phyloP scores from a whole-genome alignment of 2,797 vertebrate species.

The Oryzias sinensis region DNA sequence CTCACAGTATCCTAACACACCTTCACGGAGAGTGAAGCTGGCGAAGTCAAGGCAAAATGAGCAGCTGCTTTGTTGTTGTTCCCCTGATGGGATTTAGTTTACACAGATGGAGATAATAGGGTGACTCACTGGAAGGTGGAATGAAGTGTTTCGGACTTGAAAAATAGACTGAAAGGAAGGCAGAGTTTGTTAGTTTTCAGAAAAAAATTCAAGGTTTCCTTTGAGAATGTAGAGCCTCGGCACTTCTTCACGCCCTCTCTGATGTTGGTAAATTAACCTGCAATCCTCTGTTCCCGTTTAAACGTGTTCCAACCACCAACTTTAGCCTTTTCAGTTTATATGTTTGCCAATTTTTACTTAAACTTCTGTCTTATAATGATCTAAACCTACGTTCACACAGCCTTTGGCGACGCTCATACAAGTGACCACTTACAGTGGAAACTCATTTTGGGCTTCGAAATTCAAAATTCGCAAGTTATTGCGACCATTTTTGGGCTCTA shows the following conservation, averaged over 20 bases:
- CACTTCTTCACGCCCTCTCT: not conserved
- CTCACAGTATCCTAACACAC: not conserved
- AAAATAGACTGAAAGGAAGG: slow-evolving; percentile 9
- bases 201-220: slow-evolving; percentile 9
- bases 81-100: slow-evolving; percentile 17
- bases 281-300: not conserved
- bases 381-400: no score
- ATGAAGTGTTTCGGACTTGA: slow-evolving; percentile 9
- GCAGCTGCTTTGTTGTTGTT: slow-evolving; percentile 18
- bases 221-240: not conserved
- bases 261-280: slow-evolving; percentile 17
- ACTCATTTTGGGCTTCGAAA: no score
- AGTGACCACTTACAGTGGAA: no score
- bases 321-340: slow-evolving; percentile 4
- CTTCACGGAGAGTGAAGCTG: not conserved
- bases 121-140: slow-evolving; percentile 27
- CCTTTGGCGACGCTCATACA: no score
- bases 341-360: no score
- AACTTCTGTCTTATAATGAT: no score
- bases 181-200: slow-evolving; percentile 13
- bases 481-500: no score
- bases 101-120: slow-evolving; percentile 27
- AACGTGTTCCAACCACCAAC: slow-evolving; percentile 6
- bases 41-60: slow-evolving; percentile 32
- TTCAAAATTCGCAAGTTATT: no score